These are phyloP conservation scores for Pitta sordida DNA, from an alignment of 2,113 vertebrate species.

Conservation along the genomic window DNA sequence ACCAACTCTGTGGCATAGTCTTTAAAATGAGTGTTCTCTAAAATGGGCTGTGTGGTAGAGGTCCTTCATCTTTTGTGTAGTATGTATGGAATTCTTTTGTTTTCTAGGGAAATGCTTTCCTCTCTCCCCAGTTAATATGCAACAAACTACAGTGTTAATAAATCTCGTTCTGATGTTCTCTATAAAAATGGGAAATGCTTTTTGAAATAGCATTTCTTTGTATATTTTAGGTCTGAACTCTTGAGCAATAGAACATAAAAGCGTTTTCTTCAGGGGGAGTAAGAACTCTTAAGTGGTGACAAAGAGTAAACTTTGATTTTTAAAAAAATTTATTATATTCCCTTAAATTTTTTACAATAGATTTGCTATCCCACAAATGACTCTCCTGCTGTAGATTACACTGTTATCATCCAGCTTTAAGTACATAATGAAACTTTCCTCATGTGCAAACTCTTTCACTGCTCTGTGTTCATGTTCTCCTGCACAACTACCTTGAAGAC, in stretches of 20 bases:
- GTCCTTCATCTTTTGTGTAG: background rate
- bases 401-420: background rate
- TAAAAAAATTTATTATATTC: background rate
- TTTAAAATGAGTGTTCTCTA: background rate
- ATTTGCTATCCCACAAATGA: background rate
- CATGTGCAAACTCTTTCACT: background rate
- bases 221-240: background rate
- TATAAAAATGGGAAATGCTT: background rate
- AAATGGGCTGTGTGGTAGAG: background rate
- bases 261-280: background rate
- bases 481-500: background rate
- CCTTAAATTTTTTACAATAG: background rate
- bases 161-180: background rate
- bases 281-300: background rate
- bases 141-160: background rate
- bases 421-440: background rate
- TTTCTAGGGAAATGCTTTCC: background rate
- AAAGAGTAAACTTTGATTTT: background rate
- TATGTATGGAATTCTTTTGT: background rate
- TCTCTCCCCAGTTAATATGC: background rate
- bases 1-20: background rate
- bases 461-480: background rate
- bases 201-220: background rate
- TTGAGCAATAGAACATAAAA: background rate
- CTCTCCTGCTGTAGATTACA: background rate